A percentile compares a stretch with the other conserved stretches of the same genome.
phyloP scores from a whole-genome alignment of 2,113 vertebrate genomes.

The Bufo gargarizans region DNA sequence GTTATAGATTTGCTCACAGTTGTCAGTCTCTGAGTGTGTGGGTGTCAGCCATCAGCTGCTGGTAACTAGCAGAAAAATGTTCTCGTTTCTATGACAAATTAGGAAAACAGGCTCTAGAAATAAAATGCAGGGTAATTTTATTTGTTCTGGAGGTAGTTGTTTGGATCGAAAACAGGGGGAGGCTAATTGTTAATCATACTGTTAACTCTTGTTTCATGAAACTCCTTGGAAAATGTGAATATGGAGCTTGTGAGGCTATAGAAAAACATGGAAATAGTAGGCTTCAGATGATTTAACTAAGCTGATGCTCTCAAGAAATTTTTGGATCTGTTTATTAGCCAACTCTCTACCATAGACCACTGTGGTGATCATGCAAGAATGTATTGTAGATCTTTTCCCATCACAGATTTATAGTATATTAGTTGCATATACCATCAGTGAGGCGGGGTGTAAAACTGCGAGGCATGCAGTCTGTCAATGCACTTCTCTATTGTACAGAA shows the following conservation, averaged over 20 bases:
- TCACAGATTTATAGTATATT: no score
- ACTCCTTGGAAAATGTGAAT: not conserved
- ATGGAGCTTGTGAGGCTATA: not conserved
- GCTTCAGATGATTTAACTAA: no score
- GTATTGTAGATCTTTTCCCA: no score
- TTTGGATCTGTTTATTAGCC: no score
- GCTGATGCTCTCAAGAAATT: no score
- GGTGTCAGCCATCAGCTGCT: constrained; percentile 38
- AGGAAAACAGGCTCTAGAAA: constrained; percentile 19
- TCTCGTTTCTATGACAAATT: constrained; percentile 44
- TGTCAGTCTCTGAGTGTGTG: constrained; percentile 41
- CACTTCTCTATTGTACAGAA: no score
- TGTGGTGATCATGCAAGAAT: no score
- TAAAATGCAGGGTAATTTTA: constrained; percentile 31
- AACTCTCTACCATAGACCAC: no score
- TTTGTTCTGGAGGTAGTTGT: not conserved
- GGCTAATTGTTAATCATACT: constrained; percentile 17
- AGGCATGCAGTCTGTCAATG: no score
- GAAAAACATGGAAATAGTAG: not conserved
- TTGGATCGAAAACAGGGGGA: not conserved
- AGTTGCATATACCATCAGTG: no score
- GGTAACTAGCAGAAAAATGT: constrained; percentile 28
- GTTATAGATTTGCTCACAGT: constrained; percentile 33
- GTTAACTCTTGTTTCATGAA: constrained; percentile 3
- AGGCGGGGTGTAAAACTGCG: no score